A percentile compares a stretch with the other conserved stretches of the same genome.
Conservation (phyloP, 1,140 invertebrate species). For the Triops longicaudatus region DNA sequence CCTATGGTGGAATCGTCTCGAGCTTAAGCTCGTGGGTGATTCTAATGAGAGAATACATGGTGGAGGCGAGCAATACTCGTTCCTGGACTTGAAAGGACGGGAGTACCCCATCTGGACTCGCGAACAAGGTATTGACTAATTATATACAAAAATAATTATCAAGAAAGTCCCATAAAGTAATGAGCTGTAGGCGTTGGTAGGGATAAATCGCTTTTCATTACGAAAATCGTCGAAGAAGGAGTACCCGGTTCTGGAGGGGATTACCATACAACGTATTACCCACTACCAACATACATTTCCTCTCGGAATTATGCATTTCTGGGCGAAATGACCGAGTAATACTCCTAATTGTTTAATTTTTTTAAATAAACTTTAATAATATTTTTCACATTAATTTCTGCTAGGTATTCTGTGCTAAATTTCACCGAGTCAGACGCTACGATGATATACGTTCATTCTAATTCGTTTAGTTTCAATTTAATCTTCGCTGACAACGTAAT, state of each 20-base stretch:
- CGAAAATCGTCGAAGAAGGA: conserved; percentile 36
- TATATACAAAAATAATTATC: background rate
- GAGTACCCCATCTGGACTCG: conserved; percentile 38
- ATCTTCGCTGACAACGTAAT: conserved; percentile 30
- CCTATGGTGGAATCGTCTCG: conserved; percentile 16
- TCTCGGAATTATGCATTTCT: conserved; percentile 37
- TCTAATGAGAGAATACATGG: conserved; percentile 36
- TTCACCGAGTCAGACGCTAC: conserved; percentile 35
- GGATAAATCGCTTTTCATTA: conserved; percentile 35
- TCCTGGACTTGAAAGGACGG: conserved; percentile 36
- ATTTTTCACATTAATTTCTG: background rate
- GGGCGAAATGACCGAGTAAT: conserved; percentile 30
- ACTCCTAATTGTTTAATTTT: too few species aligned
- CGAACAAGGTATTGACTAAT: conserved; percentile 36
- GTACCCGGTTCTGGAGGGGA: conserved; percentile 37
- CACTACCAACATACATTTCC: conserved; percentile 39
- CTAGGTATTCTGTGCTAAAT: conserved; percentile 37
- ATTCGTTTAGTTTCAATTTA: conserved; percentile 30
- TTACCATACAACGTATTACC: conserved; percentile 42
- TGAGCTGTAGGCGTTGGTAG: conserved; percentile 35
- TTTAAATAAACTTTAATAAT: too few species aligned
- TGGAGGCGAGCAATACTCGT: conserved; percentile 38
- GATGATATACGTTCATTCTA: conserved; percentile 36
- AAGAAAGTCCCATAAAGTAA: background rate
- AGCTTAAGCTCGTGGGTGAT: conserved; percentile 16